Evolutionary conservation across 2,888 invertebrate species (phyloP).

Genomic region (Xestia xanthographa): DNA sequence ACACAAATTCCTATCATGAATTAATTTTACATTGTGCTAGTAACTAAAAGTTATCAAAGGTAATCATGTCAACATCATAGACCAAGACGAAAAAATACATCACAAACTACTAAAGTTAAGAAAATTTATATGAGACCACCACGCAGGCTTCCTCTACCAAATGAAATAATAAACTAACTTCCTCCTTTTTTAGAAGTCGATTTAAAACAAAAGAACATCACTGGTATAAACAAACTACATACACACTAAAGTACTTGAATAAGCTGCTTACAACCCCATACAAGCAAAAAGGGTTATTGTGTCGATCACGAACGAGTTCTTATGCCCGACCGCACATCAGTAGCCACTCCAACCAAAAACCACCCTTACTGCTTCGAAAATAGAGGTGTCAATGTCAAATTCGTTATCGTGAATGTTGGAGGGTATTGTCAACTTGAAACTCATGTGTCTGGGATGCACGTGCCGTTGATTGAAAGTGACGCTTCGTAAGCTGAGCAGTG

Average conservation of each 20-base stretch:
- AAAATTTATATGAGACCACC: too few species aligned
- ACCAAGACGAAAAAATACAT: too few species aligned
- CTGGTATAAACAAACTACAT: not conserved
- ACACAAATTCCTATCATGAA: too few species aligned
- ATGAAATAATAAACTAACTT: too few species aligned
- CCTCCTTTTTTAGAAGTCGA: too few species aligned
- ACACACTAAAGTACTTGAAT: constrained; percentile 6
- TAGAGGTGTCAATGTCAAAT: not conserved
- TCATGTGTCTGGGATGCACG: constrained; percentile 15
- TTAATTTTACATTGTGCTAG: too few species aligned
- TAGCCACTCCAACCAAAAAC: not conserved
- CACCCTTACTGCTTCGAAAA: not conserved
- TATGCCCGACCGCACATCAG: constrained; percentile 7
- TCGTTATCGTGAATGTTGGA: not conserved
- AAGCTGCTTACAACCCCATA: constrained; percentile 32
- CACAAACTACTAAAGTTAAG: too few species aligned
- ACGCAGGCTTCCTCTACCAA: too few species aligned
- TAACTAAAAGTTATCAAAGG: too few species aligned
- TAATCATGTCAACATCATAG: too few species aligned
- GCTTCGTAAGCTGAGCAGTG: not conserved
- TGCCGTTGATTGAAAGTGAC: constrained; percentile 36
- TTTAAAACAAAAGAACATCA: constrained; percentile 15
- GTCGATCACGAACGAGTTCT: constrained; percentile 42
- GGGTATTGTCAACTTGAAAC: constrained; percentile 29
- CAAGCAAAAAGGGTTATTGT: constrained; percentile 47